These are phyloP conservation scores for Timema cristinae DNA, from an alignment of 2,888 invertebrate species.

Conservation along the genomic window DNA sequence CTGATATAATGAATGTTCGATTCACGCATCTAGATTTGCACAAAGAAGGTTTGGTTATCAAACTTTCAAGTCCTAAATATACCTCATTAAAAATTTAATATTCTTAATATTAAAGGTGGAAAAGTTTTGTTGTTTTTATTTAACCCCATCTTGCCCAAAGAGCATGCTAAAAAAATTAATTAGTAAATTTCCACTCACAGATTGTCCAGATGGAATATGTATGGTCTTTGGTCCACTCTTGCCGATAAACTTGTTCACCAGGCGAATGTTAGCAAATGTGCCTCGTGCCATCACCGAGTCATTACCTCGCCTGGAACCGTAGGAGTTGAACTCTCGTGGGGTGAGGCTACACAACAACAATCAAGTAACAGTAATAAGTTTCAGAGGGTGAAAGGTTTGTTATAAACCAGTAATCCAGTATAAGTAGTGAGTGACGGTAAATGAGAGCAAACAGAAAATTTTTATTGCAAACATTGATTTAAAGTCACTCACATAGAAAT, in stretches of 20 bases:
- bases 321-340: conserved; percentile 95
- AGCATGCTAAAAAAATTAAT: too few relatives aligned
- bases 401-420: too few relatives aligned
- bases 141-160: neutral
- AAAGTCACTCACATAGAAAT: too few relatives aligned
- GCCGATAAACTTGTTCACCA: conserved; percentile 83
- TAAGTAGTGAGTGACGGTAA: too few relatives aligned
- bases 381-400: too few relatives aligned
- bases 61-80: neutral
- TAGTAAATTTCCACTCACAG: conserved; percentile 50
- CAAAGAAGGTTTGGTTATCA: neutral
- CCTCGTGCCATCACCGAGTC: conserved; percentile 97
- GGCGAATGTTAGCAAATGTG: conserved; percentile 95
- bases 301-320: conserved; percentile 95
- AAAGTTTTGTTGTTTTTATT: neutral
- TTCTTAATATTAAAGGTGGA: too few relatives aligned
- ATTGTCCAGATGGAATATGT: conserved; percentile 82
- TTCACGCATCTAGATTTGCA: neutral
- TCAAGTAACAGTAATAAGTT: neutral
- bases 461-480: too few relatives aligned
- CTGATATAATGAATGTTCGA: too few relatives aligned
- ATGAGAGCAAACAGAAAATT: too few relatives aligned
- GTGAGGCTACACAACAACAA: conserved; percentile 57
- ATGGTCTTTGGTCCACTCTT: conserved; percentile 80
- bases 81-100: neutral